Evolutionary conservation across 2,888 invertebrate genomes (phyloP), one percentile per base, ranked within the genome.

Genomic region (Latrodectus elegans): DNA sequence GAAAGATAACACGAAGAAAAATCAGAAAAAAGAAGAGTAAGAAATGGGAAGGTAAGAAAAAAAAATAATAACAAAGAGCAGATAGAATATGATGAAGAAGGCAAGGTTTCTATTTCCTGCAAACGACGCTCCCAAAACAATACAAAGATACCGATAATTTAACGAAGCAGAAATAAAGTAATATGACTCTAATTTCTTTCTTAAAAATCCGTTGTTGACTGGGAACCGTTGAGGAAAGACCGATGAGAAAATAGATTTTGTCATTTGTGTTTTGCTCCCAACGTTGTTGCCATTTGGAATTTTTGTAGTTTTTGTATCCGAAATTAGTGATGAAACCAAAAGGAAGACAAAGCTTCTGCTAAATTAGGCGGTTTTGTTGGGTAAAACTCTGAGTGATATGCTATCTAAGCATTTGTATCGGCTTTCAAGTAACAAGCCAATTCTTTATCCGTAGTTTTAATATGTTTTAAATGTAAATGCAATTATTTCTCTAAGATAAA

Each of bases 131-230:
- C 55, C n/a, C 60, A 38, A 74, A 71, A 75, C 77, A 55, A 68
- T 67, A 75, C 53, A 76, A 67, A 76, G 77, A 86, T 86, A 81
- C 81, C 86, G 64, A 86, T 86, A 86, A 86, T 81, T 86, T 86
- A 86, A 86, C 86, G 86, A 86, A 81, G 86, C 86, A 76, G 86
- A 85, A 85, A 80, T 38, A 38, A 12, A 77, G 86, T 86, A 86
- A 86, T 81, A 76, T 86, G 86, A 86, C 77, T 76, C 85, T 86
- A 81, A 86, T 86, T 85, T 80, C 65, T 72, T 53, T 26, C 53
- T 75, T 53, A 81, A 86, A 86, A 86, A 71, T 64, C 52, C 60
- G 49, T 49, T 77, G 84, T 84, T 77, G 84, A 84, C 84, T 84
- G 73, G 78, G 84, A 67, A 64, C 68, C 78, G 51, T 14, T 22